These are phyloP conservation scores for Oostethus manadensis DNA, from an alignment of 2,113 vertebrate species.

Conservation along the genomic window DNA sequence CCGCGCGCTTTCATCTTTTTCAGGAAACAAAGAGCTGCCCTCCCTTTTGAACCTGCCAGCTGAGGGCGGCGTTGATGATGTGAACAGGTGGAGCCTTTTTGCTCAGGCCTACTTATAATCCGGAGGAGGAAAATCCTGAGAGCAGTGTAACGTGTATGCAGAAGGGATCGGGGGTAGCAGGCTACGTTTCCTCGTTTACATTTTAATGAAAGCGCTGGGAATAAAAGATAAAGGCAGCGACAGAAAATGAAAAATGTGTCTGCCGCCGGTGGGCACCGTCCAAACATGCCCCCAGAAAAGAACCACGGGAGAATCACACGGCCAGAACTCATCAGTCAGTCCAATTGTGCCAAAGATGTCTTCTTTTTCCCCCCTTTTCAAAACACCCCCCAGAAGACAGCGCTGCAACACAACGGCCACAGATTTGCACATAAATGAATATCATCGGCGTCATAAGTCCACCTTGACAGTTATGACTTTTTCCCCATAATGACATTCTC, in stretches of 20 bases:
- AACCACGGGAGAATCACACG: constrained; percentile 26
- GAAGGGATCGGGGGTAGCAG: constrained; percentile 11
- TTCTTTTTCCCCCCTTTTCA: too few species aligned
- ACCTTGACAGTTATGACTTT: too few species aligned
- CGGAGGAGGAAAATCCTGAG: constrained; percentile 9
- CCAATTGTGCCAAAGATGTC: too few species aligned
- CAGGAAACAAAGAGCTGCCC: too few species aligned
- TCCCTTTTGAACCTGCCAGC: too few species aligned
- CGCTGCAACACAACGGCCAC: too few species aligned
- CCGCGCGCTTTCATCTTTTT: constrained; percentile 53
- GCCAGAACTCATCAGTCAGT: neutral
- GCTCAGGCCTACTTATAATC: constrained; percentile 19
- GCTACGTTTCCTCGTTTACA: constrained; percentile 40
- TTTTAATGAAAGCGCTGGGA: constrained; percentile 48
- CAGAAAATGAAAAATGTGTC: constrained; percentile 18
- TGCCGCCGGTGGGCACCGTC: neutral
- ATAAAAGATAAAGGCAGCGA: constrained; percentile 38
- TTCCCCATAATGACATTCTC: too few species aligned
- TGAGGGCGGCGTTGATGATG: too few species aligned
- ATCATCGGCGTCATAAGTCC: too few species aligned
- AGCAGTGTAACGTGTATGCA: constrained; percentile 41
- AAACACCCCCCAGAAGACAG: too few species aligned
- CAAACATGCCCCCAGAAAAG: constrained; percentile 17
- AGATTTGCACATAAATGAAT: too few species aligned
- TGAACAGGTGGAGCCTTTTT: constrained; percentile 2